Percentiles rank a stretch among this genome's conserved stretches.
Evolutionary conservation across 2,888 invertebrate genomes (phyloP).

Genomic region (Allolobophora icterica): DNA sequence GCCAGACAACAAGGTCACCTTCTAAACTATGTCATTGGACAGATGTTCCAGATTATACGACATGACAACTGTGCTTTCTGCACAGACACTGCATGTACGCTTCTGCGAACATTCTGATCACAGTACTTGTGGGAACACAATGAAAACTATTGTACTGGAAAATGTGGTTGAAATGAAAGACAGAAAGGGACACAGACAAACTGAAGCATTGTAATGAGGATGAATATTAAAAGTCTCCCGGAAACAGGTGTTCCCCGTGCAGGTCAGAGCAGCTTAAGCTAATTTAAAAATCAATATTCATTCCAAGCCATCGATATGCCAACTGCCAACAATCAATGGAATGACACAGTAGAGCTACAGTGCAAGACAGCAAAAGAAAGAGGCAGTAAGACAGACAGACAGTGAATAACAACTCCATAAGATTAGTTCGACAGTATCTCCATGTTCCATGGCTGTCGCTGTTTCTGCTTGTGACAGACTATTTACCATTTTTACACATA

Average conservation of each 20-base stretch:
- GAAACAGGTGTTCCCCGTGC: not conserved
- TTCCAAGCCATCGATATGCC: not conserved
- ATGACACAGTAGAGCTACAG: not conserved
- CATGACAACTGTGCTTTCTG: not conserved
- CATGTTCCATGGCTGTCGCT: too few relatives aligned
- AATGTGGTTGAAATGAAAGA: too few relatives aligned
- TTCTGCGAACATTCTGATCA: not conserved
- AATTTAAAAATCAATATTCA: conserved; percentile 14
- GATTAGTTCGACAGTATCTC: not conserved
- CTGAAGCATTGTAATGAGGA: not conserved
- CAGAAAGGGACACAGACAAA: not conserved
- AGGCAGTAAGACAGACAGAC: not conserved
- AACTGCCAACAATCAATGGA: not conserved
- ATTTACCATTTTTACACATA: not conserved
- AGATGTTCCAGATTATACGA: not conserved
- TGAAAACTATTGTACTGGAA: not conserved
- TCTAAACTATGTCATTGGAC: not conserved
- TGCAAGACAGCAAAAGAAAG: not conserved
- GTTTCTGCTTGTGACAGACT: not conserved
- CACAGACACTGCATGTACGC: not conserved
- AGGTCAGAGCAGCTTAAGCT: conserved; percentile 10
- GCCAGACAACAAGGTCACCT: conserved; percentile 7
- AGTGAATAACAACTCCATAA: not conserved
- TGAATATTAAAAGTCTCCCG: not conserved
- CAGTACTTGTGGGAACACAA: too few relatives aligned